Evolutionary conservation across 1,140 invertebrate species (phyloP).

Genomic region (Andrena cerasifolii): DNA sequence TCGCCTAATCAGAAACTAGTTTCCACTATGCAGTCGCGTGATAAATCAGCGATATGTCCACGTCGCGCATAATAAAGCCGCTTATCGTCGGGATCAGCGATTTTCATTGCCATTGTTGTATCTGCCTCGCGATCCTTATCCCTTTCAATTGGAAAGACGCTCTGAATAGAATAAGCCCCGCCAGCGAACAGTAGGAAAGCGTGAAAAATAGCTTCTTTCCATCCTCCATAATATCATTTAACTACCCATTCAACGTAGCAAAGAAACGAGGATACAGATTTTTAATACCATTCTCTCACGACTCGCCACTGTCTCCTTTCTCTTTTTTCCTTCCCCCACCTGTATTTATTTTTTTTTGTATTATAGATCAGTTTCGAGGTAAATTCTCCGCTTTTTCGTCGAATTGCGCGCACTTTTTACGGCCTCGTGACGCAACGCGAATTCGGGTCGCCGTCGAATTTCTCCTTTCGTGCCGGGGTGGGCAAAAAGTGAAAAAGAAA

Average conservation of each 20-base stretch:
- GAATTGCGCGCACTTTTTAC: neutral
- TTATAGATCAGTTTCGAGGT: neutral
- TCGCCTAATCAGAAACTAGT: constrained; percentile 28
- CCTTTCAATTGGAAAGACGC: neutral
- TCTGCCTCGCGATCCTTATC: neutral
- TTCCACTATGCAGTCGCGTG: neutral
- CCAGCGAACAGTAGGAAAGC: neutral
- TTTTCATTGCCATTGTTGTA: constrained; percentile 28
- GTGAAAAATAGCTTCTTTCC: neutral
- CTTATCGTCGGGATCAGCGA: constrained; percentile 7
- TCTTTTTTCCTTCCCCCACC: too few species aligned
- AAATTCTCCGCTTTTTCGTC: neutral
- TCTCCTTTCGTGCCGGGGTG: constrained; percentile 38
- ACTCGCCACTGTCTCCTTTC: too few species aligned
- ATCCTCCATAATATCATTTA: neutral
- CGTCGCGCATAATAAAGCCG: neutral
- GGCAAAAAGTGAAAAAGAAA: constrained; percentile 13
- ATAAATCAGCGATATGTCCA: constrained; percentile 17
- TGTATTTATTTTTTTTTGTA: too few species aligned
- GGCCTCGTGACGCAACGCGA: neutral
- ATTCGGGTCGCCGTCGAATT: constrained; percentile 49
- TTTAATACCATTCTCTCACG: neutral
- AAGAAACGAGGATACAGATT: neutral
- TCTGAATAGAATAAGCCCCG: neutral
- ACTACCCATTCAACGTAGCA: neutral